Percentiles rank a stretch among this genome's conserved stretches.
phyloP scores from a whole-genome alignment of 2,113 vertebrate species.

The Pluvianellus socialis region DNA sequence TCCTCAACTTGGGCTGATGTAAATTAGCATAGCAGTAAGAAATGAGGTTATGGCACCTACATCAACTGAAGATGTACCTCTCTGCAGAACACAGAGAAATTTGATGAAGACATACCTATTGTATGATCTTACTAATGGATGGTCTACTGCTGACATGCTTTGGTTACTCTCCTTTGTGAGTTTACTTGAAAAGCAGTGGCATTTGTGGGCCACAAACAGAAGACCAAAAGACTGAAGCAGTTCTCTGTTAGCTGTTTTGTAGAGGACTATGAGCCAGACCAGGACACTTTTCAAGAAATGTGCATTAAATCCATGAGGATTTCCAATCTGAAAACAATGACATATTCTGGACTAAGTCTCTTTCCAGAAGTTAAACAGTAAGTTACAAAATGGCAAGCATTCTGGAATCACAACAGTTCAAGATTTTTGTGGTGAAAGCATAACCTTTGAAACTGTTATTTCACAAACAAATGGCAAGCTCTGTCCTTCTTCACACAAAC shows the following conservation, averaged over 20 bases:
- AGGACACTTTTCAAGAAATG: neutral
- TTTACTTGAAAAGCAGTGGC: neutral
- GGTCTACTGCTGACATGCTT: neutral
- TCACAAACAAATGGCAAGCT: constrained; percentile 18
- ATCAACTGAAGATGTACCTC: neutral
- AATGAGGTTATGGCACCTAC: neutral
- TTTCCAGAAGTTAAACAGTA: neutral
- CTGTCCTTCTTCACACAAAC: constrained; percentile 50
- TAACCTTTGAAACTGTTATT: constrained; percentile 39
- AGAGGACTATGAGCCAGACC: neutral
- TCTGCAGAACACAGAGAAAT: neutral
- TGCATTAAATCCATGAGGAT: neutral
- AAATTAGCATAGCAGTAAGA: neutral
- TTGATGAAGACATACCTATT: neutral
- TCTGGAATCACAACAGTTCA: neutral
- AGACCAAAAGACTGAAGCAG: neutral
- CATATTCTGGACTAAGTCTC: neutral
- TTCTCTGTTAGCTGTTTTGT: neutral
- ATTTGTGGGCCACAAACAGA: neutral
- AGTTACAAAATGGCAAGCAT: neutral
- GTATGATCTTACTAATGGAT: neutral
- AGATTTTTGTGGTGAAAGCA: constrained; percentile 46
- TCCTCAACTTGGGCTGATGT: neutral
- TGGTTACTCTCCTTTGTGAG: neutral
- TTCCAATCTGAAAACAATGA: neutral